A percentile compares a stretch with the other conserved stretches of the same genome.
Conservation (phyloP, 2,797 vertebrate species). For the Eulemur rubriventer region DNA sequence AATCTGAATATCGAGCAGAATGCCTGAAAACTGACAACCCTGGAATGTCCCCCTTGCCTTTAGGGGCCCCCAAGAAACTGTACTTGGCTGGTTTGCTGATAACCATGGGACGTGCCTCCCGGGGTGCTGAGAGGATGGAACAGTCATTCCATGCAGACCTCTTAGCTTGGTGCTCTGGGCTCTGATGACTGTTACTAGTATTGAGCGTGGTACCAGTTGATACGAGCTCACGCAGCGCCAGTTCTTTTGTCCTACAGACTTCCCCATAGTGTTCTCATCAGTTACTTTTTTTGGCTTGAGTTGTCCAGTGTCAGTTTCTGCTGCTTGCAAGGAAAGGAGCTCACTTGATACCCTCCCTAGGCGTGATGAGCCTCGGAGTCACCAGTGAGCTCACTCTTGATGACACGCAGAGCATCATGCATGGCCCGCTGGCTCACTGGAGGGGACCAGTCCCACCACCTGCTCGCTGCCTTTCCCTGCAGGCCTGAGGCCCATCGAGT, state of each 20-base stretch:
- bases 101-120: not conserved
- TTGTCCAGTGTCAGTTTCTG: not conserved
- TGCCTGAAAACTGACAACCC: not conserved
- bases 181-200: accelerated
- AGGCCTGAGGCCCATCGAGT: not conserved
- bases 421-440: not conserved
- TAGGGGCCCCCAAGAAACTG: not conserved
- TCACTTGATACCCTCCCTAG: not conserved
- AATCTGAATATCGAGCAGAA: not conserved
- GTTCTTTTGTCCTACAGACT: not conserved
- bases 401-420: accelerated
- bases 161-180: not conserved
- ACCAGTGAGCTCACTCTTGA: not conserved
- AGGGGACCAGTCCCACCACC: accelerated
- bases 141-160: accelerated
- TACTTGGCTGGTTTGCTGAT: not conserved
- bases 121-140: not conserved
- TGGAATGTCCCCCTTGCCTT: not conserved
- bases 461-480: not conserved
- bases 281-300: not conserved
- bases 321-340: not conserved
- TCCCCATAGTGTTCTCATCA: not conserved
- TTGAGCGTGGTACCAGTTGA: accelerated
- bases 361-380: not conserved
- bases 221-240: accelerated